Evolutionary conservation across 2,113 vertebrate species (phyloP).

Genomic region (Melanerpes aurifrons): DNA sequence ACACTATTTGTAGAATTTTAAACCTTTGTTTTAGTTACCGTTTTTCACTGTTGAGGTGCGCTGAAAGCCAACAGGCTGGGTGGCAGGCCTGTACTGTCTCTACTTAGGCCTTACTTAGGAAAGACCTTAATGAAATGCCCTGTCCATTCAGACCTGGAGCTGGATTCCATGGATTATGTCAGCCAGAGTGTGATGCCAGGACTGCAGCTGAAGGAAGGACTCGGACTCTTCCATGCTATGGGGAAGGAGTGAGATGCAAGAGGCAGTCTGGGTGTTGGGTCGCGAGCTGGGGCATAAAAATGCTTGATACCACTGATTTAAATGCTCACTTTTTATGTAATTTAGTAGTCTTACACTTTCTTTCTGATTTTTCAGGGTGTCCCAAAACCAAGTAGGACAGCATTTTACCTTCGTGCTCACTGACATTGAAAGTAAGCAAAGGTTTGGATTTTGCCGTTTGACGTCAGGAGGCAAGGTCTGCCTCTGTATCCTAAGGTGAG

Average conservation of each 20-base stretch:
- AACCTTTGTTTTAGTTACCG: not conserved
- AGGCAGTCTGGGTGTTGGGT: not conserved
- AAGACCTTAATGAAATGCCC: not conserved
- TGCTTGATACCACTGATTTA: not conserved
- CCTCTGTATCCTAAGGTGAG: conserved; percentile 95
- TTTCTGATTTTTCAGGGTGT: conserved; percentile 79
- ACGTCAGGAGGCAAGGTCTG: conserved; percentile 91
- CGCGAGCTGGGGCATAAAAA: not conserved
- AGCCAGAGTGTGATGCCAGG: rapidly evolving
- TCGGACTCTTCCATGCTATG: rapidly evolving
- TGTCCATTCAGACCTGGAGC: rapidly evolving
- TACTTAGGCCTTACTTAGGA: not conserved
- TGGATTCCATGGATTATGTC: rapidly evolving
- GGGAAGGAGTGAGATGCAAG: not conserved
- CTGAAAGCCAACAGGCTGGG: not conserved
- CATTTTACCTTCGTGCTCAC: conserved; percentile 99
- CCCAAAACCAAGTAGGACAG: conserved; percentile 93
- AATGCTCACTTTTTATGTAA: not conserved
- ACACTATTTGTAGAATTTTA: not conserved
- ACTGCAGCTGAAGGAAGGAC: not conserved
- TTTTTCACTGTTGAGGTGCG: not conserved
- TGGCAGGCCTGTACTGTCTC: not conserved
- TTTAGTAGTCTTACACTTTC: not conserved
- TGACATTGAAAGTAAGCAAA: conserved; percentile 95
- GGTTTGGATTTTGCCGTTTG: conserved; percentile 97